Evolutionary conservation across 2,797 vertebrate species (phyloP), one percentile per base, ranked within the genome.

Genomic region (Lagodon rhomboides): DNA sequence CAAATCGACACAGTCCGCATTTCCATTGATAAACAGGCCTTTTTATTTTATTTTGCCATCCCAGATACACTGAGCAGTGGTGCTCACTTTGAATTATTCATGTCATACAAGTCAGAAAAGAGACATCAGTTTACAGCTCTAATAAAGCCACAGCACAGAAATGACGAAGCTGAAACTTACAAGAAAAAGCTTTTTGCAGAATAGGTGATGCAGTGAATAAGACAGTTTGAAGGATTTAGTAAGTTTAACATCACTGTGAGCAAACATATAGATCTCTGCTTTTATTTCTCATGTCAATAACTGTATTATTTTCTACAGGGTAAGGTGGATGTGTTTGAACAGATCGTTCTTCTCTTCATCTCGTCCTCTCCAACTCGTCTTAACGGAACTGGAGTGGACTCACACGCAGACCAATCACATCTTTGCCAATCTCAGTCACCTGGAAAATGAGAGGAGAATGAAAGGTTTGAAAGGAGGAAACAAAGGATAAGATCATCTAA

Each of bases 351-450:
- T 73, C 12, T 38, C 23, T 25, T 55, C n/a, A 1, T 58, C 20
- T 68, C 0, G 8, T 72, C 51, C 50, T 71, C 62, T 34, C n/a
- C 43, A n/a, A 11, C 3, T 74, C 56, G 18, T 75, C 73, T 88
- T 91, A 99, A 68, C 98, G 98, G 94, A 99, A 99, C 95, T 99
- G 98, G 68, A 99, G 96, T 0, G 97, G 96, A 88, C 98, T 99
- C 91, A 99, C 97, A 10, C 98, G 96, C 91, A 99, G 93, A 44
- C 98, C 98, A 8, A 99, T 97, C 82, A 97, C 98, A 7, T 99
- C 98, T 90, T 97, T 99, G 38, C 98, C 98, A 0, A 99, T 97
- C 94, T 99, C 98, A 0, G 98, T 99, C 85, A 95, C 98, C 98
- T 99, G 25, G 27, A 91, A 56, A 79, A 80, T 4, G 67, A 61